Evolutionary conservation across 2,113 vertebrate genomes (phyloP).

Genomic region (Mirza zaza): DNA sequence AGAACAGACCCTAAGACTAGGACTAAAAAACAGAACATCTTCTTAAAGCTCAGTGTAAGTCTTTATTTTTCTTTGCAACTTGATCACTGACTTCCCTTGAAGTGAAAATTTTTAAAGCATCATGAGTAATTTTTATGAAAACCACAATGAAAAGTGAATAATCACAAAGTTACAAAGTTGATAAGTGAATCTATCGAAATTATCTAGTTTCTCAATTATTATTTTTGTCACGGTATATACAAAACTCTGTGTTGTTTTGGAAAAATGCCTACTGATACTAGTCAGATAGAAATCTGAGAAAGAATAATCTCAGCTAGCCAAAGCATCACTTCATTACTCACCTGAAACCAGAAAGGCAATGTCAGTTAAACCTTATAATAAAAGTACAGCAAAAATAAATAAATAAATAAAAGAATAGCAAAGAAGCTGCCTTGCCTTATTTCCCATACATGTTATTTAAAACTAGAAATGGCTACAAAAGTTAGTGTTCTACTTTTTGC

Average conservation of each 20-base stretch:
- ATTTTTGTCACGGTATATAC: not conserved
- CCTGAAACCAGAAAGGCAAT: not conserved
- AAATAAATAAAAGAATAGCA: not conserved
- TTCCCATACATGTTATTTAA: not conserved
- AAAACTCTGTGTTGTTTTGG: not conserved
- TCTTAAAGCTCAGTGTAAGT: not conserved
- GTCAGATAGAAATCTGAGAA: not conserved
- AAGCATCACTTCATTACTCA: conserved; percentile 31
- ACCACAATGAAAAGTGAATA: not conserved
- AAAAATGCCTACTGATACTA: not conserved
- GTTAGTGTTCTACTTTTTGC: not conserved
- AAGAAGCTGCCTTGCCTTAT: not conserved
- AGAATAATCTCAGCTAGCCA: not conserved
- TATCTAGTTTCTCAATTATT: not conserved
- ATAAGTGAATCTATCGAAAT: not conserved
- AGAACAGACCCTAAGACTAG: not conserved
- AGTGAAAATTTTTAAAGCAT: conserved; percentile 41
- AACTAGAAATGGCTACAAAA: not conserved
- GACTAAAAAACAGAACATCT: not conserved
- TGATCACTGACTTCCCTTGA: not conserved
- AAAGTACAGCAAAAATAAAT: not conserved
- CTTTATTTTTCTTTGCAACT: conserved; percentile 10
- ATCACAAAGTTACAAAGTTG: not conserved
- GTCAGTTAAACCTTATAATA: not conserved
- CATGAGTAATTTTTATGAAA: not conserved